Evolutionary conservation across 2,888 invertebrate species (phyloP), one percentile per base, ranked within the genome.

Genomic region (Eupithecia dodoneata): DNA sequence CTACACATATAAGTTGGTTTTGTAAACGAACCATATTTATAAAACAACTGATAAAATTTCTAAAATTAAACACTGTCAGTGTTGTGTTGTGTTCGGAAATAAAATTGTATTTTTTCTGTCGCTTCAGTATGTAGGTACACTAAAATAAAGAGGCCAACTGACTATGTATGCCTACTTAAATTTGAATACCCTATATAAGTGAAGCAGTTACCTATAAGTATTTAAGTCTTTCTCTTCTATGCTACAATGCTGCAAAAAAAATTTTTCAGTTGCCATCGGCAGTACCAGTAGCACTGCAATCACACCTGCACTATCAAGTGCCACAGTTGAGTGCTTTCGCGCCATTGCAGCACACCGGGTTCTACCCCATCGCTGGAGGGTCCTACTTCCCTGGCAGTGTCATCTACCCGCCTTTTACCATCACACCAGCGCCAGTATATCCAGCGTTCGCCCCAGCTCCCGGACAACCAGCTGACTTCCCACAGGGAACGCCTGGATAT

Each of bases 291-390:
- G 88, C 87, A 70, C 83, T 89, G 52, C 90, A 87, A 12, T 92
- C 92, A 5, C 92, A 93, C 73, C 83, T 88, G 9, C 85, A 89
- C 3, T 92, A 90, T 75, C 90, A 91, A 77, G 77, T 90, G 9
- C 90, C 91, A 2, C 89, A 90, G 44, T 76, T 88, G 9, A 86
- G 80, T 71, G 84, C 85, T 2, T 88, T 88, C 71, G 83, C 88
- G 6, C 84, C 90, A 30, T 75, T 89, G 15, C 90, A 89, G n/a
- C 87, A 86, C 4, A 81, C 87, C 9, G 80, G 87, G 0, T 91
- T 89, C 77, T 90, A 88, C 73, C 91, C 91, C 2, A 55, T 90
- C 59, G 79, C 87, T 30, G 87, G 88, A 15, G 86, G 87, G 5
- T 83, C 91, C 1, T 92, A 88, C 80, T 88, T 86, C 77, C 91